Base-by-base conservation (phyloP, 1,140 invertebrate species). In the Zaprionus taronus region DNA sequence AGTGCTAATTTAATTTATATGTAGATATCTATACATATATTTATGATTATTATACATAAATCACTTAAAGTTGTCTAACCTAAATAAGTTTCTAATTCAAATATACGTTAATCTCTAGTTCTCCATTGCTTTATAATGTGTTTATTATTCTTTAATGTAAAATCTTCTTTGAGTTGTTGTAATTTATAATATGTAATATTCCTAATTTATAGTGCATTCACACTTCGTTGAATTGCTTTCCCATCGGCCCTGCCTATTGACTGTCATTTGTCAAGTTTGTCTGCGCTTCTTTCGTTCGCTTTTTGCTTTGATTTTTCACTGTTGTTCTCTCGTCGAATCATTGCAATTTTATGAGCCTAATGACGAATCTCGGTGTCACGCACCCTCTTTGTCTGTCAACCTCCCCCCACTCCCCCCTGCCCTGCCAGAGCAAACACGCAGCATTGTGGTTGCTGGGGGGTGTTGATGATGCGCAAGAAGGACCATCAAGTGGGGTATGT, bases 341-440 rank as follows among this genome's bases (percentile, higher is more conserved):
- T 79, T 78, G 74, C 73, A 61, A 79, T 89, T 87, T 87, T 72
- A 87, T 87, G 81, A 75, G 80, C 68, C 83, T 78, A 87, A 87
- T 87, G 80, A 87, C 77, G 62, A 83, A 87, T 87, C 51, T 70
- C 67, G 73, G 67, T 74, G 6, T 72, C 49, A 72, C 77, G 68
- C 78, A 64, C 57, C 51, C 41, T 57, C 58, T 24, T 41, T 49
- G 47, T 49, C 47, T 49, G 47, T n/a, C 15, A n/a, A 41, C 5
- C 15, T 34, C 15, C 38, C 38, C 47, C 7, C 47, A 3, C 17
- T 49, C 17, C n/a, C 17, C n/a, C 47, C 11, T 49, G 6, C 7
- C 47, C 7, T 1, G n/a, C 2, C 38, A 15, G 0, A 41, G 15
- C 2, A n/a, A 47, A 9, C 41, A 17, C n/a, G 36, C n/a, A 47